Evolutionary conservation across 2,797 vertebrate genomes (phyloP).

Genomic region (Danio aesculapii): DNA sequence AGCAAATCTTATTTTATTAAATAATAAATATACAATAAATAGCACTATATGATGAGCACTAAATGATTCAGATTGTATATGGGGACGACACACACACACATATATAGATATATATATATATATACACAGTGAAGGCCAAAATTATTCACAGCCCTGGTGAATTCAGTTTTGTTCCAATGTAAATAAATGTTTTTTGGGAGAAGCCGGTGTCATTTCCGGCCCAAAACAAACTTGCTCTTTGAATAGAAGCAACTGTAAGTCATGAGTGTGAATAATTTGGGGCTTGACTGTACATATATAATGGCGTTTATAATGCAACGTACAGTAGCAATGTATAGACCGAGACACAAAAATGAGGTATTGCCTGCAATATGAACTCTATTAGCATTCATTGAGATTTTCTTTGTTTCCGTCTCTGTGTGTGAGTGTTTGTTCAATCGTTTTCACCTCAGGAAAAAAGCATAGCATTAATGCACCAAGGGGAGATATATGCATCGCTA

Average conservation of each 20-base stretch:
- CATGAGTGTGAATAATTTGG: too few relatives aligned
- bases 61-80: conserved; percentile 21
- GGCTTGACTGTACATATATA: background rate
- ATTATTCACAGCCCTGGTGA: too few relatives aligned
- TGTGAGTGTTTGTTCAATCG: conserved; percentile 63
- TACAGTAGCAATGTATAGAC: conserved; percentile 18
- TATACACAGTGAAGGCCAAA: too few relatives aligned
- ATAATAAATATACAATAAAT: background rate
- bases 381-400: conserved; percentile 55
- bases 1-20: conserved; percentile 53
- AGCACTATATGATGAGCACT: background rate
- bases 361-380: conserved; percentile 49
- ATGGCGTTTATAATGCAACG: conserved; percentile 1
- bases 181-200: too few relatives aligned
- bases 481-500: conserved; percentile 78
- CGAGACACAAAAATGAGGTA: conserved; percentile 12
- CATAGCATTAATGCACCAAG: conserved; percentile 70
- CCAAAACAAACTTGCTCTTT: too few relatives aligned
- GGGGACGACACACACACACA: background rate
- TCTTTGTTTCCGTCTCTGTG: conserved; percentile 31
- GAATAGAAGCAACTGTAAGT: too few relatives aligned
- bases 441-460: conserved; percentile 82
- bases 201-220: too few relatives aligned
- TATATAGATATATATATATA: too few relatives aligned
- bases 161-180: too few relatives aligned